Conservation (phyloP, 2,113 vertebrate genomes). For the Amphiprion percula region DNA sequence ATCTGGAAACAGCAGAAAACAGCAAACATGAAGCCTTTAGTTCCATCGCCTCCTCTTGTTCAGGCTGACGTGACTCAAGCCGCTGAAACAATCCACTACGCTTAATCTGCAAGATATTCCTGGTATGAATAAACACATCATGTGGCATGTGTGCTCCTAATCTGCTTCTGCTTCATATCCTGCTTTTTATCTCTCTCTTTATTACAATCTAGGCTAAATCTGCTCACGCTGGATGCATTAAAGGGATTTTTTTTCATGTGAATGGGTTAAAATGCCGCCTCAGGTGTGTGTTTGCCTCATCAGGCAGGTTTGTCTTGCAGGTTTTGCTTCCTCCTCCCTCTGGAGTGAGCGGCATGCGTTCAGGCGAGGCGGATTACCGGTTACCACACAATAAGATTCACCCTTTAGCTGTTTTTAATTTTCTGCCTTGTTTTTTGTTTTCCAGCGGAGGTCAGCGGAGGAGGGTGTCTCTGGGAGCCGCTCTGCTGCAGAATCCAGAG, state of each 20-base stretch:
- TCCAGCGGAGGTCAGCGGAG: slow-evolving; percentile 84
- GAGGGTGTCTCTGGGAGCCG: slow-evolving; percentile 84
- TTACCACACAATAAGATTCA: background rate
- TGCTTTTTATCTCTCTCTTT: background rate
- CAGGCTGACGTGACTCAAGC: background rate
- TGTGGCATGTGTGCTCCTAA: background rate
- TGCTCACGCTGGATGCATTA: no score
- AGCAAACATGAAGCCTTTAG: background rate
- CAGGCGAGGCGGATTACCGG: background rate
- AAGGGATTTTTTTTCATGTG: background rate
- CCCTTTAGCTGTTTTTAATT: background rate
- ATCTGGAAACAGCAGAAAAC: background rate
- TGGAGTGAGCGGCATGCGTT: slow-evolving; percentile 11
- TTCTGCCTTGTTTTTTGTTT: background rate
- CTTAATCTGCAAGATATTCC: slow-evolving; percentile 18
- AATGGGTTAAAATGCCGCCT: background rate
- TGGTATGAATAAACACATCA: slow-evolving; percentile 38
- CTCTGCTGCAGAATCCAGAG: slow-evolving; percentile 85
- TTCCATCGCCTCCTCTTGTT: background rate
- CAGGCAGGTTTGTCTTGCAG: slow-evolving; percentile 55
- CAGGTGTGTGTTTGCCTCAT: slow-evolving; percentile 13
- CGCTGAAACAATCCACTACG: background rate
- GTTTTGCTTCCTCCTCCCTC: slow-evolving; percentile 25
- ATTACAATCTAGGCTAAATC: background rate
- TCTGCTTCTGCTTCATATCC: background rate